Conservation (phyloP, 2,113 vertebrate species). For the Entelurus aequoreus region DNA sequence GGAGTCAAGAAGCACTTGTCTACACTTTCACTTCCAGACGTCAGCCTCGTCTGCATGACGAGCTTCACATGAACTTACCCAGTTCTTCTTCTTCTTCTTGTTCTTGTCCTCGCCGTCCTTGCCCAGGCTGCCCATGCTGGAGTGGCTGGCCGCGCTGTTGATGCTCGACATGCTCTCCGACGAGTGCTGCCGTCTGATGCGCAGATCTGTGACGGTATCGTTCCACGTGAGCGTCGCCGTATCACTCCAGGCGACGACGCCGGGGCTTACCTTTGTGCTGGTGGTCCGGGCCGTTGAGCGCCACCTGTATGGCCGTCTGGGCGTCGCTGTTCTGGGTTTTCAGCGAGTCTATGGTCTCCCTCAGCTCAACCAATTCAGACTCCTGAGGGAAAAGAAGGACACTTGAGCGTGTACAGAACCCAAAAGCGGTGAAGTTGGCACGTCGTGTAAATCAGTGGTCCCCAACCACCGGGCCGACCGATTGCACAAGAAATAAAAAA, state of each 20-base stretch:
- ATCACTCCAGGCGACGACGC: no score
- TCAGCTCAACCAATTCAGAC: constrained; percentile 90
- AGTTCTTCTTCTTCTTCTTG: constrained; percentile 99
- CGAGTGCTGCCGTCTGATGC: constrained; percentile 89
- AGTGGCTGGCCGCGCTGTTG: constrained; percentile 92
- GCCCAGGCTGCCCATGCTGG: constrained; percentile 83
- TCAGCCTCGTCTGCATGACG: constrained; percentile 6
- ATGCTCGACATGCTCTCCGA: constrained; percentile 96
- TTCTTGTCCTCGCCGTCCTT: constrained; percentile 87
- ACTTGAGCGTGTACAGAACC: no score
- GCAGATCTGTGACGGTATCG: constrained; percentile 71
- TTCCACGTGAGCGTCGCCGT: neutral
- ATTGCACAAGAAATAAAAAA: no score
- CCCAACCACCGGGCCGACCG: no score
- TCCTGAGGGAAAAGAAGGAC: constrained; percentile 70
- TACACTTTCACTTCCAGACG: neutral
- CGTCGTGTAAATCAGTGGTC: no score
- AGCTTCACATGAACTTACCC: constrained; percentile 71
- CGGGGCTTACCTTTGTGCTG: constrained; percentile 81
- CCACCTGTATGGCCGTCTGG: constrained; percentile 95
- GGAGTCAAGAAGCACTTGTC: constrained; percentile 11
- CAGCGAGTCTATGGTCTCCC: constrained; percentile 91
- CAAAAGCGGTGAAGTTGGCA: no score
- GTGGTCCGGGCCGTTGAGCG: constrained; percentile 88
- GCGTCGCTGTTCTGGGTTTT: constrained; percentile 95